Base-by-base conservation (phyloP, 2,797 vertebrate species). In the Sebastes jordani region DNA sequence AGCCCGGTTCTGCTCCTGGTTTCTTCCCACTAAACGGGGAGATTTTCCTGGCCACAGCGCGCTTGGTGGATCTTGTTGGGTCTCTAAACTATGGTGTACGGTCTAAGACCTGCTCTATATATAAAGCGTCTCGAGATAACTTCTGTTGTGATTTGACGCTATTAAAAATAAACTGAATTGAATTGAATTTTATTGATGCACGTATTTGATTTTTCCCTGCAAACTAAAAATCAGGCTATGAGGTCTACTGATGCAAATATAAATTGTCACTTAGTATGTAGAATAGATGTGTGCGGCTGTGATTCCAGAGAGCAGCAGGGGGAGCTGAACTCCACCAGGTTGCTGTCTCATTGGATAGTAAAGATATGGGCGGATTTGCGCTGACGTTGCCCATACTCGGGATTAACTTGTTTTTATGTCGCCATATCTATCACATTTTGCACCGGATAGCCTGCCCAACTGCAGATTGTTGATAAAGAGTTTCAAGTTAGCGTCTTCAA, bases 361-460 rank as follows among this genome's bases (percentile, higher is more conserved):
- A 18, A 25, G 66, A 78, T 82, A 89, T 92, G 82, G 93, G 94
- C 86, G 91, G 90, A 78, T 89, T 86, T 88, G 36, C 81, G 70
- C 55, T 89, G 90, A 92, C 91, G 91, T 89, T 84, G 52, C 14
- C 82, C 22, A 61, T 81, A 67, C 81, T 16, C 61, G 85, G 92
- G 95, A 96, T 96, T 96, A 96, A 94, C 92, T 93, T 95, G 93
- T 93, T 91, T 91, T 92, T 80, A 91, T 92, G 89, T 93, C 91
- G 91, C 88, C 91, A 90, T 87, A 90, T 89, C 88, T 80, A 2
- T 76, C 77, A 71, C 79, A 49, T 83, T 80, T 77, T 42, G 5
- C 61, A 11, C 36, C 56, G 13, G 5, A 63, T 11, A 5, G 4
- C 18, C 14, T 5, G 54, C 46, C 68, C 29, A 30, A 1, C n/a